A percentile compares a stretch with the other conserved stretches of the same genome.
phyloP scores from a whole-genome alignment of 2,888 invertebrate species.

The Hypomecis punctinalis region DNA sequence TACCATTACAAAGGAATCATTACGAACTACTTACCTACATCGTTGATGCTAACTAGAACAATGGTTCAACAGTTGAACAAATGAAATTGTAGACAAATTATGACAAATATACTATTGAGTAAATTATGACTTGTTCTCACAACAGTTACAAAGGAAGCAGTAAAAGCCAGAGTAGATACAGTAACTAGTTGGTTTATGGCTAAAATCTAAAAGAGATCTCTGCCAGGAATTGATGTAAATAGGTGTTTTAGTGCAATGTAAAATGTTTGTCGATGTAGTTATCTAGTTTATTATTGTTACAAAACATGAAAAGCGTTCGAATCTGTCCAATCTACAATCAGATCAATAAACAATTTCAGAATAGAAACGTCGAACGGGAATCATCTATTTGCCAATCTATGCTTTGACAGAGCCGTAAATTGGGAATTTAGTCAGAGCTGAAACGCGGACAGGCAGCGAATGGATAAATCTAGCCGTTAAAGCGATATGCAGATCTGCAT shows the following conservation, averaged over 20 bases:
- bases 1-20: too few relatives aligned
- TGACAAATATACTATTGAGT: too few relatives aligned
- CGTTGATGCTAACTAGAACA: too few relatives aligned
- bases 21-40: too few relatives aligned
- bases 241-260: constrained; percentile 2
- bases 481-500: constrained; percentile 84
- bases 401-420: constrained; percentile 54
- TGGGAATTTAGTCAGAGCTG: constrained; percentile 68
- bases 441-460: constrained; percentile 73
- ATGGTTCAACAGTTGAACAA: too few relatives aligned
- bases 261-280: constrained; percentile 8
- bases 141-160: too few relatives aligned
- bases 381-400: constrained; percentile 49
- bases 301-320: constrained; percentile 21
- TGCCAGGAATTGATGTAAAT: too few relatives aligned
- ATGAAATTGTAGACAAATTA: too few relatives aligned
- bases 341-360: constrained; percentile 37
- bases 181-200: background rate
- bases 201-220: too few relatives aligned
- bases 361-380: constrained; percentile 36
- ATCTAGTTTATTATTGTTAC: constrained; percentile 20
- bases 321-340: constrained; percentile 21
- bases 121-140: too few relatives aligned
- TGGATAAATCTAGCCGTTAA: constrained; percentile 83
- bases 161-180: background rate